Evolutionary conservation across 2,113 vertebrate genomes (phyloP).

Genomic region (Actinemys pallida): DNA sequence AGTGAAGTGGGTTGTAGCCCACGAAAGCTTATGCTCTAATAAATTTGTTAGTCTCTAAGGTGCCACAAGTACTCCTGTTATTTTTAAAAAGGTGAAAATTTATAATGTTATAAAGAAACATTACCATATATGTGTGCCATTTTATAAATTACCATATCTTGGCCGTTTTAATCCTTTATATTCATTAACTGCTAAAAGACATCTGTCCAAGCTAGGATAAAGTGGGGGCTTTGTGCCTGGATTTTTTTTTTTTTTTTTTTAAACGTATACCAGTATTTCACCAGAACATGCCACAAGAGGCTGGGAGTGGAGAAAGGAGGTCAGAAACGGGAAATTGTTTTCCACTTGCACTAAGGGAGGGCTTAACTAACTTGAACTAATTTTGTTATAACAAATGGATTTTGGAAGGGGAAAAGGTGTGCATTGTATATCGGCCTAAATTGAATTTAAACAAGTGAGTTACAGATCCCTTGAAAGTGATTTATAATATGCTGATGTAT

Average conservation of each 20-base stretch:
- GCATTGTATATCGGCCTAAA: background rate
- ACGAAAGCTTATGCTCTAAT: no score
- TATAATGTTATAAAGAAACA: accelerated
- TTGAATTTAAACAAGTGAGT: background rate
- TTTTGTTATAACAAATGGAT: background rate
- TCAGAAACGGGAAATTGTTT: background rate
- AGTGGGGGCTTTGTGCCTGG: background rate
- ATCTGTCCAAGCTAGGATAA: background rate
- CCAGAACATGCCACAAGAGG: accelerated
- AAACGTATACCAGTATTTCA: background rate
- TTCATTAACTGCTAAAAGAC: background rate
- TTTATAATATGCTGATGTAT: background rate
- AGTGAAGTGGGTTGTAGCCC: no score
- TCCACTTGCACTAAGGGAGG: background rate
- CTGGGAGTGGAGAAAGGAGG: background rate
- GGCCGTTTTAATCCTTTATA: background rate
- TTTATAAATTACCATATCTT: background rate
- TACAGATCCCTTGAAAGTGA: background rate
- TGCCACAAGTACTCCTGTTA: no score
- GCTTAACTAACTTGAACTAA: background rate
- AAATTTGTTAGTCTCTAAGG: no score
- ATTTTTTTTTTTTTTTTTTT: background rate
- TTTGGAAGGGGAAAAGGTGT: background rate
- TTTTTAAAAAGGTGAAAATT: background rate
- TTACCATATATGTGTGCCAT: background rate